A percentile compares a stretch with the other conserved stretches of the same genome.
phyloP scores from a whole-genome alignment of 2,888 invertebrate genomes.

The Pachycephus smyrnensis region DNA sequence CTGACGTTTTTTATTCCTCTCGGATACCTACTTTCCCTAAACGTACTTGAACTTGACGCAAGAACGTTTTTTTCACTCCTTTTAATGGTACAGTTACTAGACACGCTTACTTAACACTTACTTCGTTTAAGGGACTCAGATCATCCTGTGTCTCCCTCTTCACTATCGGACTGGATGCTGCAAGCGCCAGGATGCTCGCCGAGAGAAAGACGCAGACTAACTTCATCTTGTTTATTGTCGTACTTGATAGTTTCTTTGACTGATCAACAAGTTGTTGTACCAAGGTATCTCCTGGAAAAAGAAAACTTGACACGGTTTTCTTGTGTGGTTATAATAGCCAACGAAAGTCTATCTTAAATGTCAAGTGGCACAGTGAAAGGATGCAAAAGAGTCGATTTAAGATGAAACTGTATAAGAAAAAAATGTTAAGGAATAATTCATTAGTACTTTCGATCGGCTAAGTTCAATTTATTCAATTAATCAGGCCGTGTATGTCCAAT shows the following conservation, averaged over 20 bases:
- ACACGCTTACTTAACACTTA: conserved; percentile 40
- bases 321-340: background rate
- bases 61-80: background rate
- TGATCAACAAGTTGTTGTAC: background rate
- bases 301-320: background rate
- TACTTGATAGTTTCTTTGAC: background rate
- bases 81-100: background rate
- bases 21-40: conserved; percentile 2
- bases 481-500: background rate
- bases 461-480: background rate
- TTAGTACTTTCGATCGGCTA: background rate
- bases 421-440: background rate
- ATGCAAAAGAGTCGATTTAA: background rate
- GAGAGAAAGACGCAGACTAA: conserved; percentile 42
- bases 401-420: background rate
- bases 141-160: conserved; percentile 57
- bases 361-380: background rate
- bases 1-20: background rate
- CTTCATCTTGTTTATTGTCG: conserved; percentile 45
- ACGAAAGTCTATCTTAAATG: background rate
- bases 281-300: background rate
- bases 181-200: conserved; percentile 35
- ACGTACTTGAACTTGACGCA: conserved; percentile 7
- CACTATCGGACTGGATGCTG: conserved; percentile 48
- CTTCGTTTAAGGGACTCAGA: conserved; percentile 61